A percentile compares a stretch with the other conserved stretches of the same genome.
Evolutionary conservation across 2,113 vertebrate species (phyloP).

Genomic region (Phoenicopterus ruber): DNA sequence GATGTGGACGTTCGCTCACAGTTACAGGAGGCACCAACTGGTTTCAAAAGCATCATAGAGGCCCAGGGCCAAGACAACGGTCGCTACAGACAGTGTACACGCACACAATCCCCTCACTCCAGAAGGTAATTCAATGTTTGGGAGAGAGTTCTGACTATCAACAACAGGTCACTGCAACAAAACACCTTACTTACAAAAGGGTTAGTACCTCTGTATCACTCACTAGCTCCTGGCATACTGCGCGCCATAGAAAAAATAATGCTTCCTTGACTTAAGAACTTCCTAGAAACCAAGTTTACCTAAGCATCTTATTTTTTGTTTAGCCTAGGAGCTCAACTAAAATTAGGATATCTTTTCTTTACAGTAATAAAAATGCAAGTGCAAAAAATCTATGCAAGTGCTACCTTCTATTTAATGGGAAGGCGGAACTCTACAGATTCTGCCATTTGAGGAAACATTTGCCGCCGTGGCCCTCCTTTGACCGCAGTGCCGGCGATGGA

Average conservation of each 20-base stretch:
- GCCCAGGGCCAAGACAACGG: background rate
- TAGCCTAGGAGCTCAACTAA: background rate
- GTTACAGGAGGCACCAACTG: background rate
- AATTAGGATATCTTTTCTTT: background rate
- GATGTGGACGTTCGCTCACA: background rate
- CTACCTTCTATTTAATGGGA: background rate
- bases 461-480: background rate
- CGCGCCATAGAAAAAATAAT: background rate
- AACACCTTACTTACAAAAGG: background rate
- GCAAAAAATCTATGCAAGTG: background rate
- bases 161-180: background rate
- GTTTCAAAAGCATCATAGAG: background rate
- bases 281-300: background rate
- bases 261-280: background rate
- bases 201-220: background rate
- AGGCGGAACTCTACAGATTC: background rate
- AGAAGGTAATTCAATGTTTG: background rate
- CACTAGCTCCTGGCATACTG: background rate
- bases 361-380: background rate
- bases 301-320: background rate
- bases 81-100: background rate
- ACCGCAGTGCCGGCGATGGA: rapidly evolving
- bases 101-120: background rate
- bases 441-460: background rate
- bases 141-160: background rate